These are phyloP conservation scores for Mesoclemmys tuberculata DNA, from an alignment of 2,113 vertebrate species.

Conservation along the genomic window DNA sequence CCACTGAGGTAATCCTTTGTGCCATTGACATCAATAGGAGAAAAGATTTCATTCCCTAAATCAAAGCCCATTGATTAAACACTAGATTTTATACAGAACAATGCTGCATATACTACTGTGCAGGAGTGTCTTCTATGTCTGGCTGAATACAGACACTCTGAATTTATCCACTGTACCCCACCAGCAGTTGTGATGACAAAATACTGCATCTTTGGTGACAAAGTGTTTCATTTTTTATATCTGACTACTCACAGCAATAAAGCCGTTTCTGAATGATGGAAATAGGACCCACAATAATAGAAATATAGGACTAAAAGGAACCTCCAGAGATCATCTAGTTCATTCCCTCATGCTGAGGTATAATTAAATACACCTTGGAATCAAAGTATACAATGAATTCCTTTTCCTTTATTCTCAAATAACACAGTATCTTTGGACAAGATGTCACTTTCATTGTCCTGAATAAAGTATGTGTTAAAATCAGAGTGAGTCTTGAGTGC, in stretches of 20 bases:
- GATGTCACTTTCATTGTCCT: background rate
- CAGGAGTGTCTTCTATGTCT: background rate
- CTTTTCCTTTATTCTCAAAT: background rate
- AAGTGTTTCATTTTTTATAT: background rate
- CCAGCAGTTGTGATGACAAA: background rate
- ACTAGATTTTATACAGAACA: background rate
- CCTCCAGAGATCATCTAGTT: too few relatives aligned
- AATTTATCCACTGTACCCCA: background rate
- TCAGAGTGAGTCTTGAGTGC: background rate
- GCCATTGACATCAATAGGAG: background rate
- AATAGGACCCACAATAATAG: background rate
- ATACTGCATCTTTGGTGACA: background rate
- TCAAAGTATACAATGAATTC: too few relatives aligned
- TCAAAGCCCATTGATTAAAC: background rate
- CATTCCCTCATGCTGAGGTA: too few relatives aligned
- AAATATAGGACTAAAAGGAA: too few relatives aligned
- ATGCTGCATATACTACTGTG: background rate
- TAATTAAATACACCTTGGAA: too few relatives aligned
- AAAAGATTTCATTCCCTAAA: background rate
- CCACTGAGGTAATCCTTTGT: background rate
- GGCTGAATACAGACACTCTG: background rate
- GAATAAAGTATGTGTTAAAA: background rate
- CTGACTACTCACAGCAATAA: background rate
- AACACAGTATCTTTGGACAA: background rate
- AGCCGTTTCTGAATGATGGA: background rate